These are phyloP conservation scores for Bactericera cockerelli DNA, from an alignment of 1,140 invertebrate species.

Conservation along the genomic window DNA sequence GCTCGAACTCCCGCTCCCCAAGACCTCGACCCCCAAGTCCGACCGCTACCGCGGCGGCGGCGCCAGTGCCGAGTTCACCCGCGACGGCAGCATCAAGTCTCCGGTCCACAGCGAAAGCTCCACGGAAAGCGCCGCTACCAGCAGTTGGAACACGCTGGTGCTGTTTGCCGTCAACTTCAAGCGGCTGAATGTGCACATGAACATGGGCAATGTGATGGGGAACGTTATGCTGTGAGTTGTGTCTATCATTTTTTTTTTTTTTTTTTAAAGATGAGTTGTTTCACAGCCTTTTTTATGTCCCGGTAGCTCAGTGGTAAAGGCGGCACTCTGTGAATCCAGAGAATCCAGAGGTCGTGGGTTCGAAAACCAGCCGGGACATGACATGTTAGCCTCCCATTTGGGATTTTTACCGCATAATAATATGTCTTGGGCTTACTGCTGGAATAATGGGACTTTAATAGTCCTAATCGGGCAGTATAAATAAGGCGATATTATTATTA, in stretches of 20 bases:
- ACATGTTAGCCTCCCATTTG: no score
- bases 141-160: constrained; percentile 85
- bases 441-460: no score
- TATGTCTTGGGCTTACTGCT: no score
- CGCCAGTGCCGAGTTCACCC: neutral
- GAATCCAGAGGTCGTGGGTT: no score
- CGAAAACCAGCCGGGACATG: no score
- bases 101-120: neutral
- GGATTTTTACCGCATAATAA: no score
- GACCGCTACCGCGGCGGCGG: neutral
- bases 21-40: neutral
- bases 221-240: constrained; percentile 55
- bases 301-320: no score
- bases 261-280: no score
- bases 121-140: constrained; percentile 5
- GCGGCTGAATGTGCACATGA: constrained; percentile 89
- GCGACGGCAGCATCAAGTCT: neutral
- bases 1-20: neutral
- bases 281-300: no score
- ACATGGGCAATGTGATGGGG: constrained; percentile 98
- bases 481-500: no score
- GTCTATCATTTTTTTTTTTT: constrained; percentile 14
- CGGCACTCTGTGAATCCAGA: no score
- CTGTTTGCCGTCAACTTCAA: constrained; percentile 92
- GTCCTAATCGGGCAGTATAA: no score